Evolutionary conservation across 2,888 invertebrate species (phyloP), one percentile per base, ranked within the genome.

Genomic region (Spatulosminthurus flaviceps): DNA sequence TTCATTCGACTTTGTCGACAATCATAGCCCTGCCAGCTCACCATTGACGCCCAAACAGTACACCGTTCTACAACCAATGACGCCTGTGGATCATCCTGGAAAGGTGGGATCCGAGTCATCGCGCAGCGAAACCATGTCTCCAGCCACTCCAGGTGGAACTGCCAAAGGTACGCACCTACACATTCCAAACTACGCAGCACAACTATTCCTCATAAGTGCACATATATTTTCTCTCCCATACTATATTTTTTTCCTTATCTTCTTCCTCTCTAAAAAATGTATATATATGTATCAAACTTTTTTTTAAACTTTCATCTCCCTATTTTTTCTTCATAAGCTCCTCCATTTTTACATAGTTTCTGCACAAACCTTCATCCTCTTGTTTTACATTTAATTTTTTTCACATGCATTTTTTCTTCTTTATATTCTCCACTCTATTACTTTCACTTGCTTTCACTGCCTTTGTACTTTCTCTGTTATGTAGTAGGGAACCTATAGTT

Each of bases 41-140:
- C 82, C 82, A 76, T 79, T 82, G 79, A 82, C 82, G 76, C 82
- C 82, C 60, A 80, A 71, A 41, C 81, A 81, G 81, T 82, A 82
- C 81, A 82, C 82, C 16, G 80, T 82, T 61, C 82, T 82, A 61
- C 82, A 82, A 70, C 82, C 82, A 82, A 82, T 82, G 82, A 82
- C 82, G 77, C 82, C 82, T 34, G 82, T 82, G 79, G 82, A 81
- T 81, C 81, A 82, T 79, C 81, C 81, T 79, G 80, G 82, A 78
- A 82, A 81, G 82, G 81, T 79, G 80, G 82, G 79, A 69, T 80
- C 77, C 73, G 73, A 73, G 72, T 81, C 80, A 66, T 81, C 81
- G 82, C 82, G 82, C 81, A 80, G 80, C 78, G 82, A 73, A 79
- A 82, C 79, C 78, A 81, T 82, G 78, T 79, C 80, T 79, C 82